Conservation (phyloP, 37 sponge, comb jelly and placozoan species). For the Crambe crambe region DNA sequence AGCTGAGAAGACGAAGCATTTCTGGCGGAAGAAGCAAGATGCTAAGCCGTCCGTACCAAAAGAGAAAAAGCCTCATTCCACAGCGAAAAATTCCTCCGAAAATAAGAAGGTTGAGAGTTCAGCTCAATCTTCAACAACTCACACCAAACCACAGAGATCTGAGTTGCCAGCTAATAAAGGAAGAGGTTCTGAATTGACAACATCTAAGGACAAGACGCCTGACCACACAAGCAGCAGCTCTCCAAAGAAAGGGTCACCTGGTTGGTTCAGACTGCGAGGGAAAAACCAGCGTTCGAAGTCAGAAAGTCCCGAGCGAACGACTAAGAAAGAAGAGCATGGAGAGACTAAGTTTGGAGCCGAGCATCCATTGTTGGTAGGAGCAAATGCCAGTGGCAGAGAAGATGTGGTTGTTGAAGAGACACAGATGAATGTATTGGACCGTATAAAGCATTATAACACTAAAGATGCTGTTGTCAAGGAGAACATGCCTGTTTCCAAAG, state of each 20-base stretch:
- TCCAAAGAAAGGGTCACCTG: not conserved
- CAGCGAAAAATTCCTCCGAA: not conserved
- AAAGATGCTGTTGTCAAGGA: slow-evolving; percentile 3
- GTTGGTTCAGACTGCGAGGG: not conserved
- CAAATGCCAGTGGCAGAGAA: not conserved
- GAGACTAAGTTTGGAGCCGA: not conserved
- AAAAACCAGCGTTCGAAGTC: not conserved
- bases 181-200: not conserved
- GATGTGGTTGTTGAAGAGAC: not conserved
- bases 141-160: not conserved
- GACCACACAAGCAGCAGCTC: not conserved
- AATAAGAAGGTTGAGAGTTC: not conserved
- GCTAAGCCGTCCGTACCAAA: not conserved
- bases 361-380: not conserved
- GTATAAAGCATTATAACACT: not conserved
- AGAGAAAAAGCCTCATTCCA: not conserved
- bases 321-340: not conserved
- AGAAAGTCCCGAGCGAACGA: slow-evolving; percentile 8
- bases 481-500: not conserved
- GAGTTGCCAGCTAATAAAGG: not conserved
- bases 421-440: not conserved
- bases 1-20: not conserved
- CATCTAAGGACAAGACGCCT: not conserved
- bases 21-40: not conserved
- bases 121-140: not conserved